Evolutionary conservation across 1,140 invertebrate genomes (phyloP).

Genomic region (Rhagoletis pomonella): DNA sequence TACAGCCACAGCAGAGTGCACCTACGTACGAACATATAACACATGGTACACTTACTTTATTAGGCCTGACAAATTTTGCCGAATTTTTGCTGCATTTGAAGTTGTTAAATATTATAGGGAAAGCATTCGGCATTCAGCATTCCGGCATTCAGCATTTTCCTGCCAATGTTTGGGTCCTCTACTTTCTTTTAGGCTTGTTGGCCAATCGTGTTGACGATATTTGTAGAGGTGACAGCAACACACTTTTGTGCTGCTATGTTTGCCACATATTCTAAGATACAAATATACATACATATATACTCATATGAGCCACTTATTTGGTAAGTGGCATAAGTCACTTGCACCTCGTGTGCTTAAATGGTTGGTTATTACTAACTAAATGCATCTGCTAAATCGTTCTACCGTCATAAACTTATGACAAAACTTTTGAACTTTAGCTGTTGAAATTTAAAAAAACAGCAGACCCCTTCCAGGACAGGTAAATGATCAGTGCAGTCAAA

Average conservation of each 20-base stretch:
- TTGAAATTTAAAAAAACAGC: background rate
- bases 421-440: too few relatives aligned
- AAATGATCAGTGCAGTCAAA: too few relatives aligned
- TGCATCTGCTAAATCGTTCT: too few relatives aligned
- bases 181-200: slow-evolving; percentile 2
- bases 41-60: background rate
- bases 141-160: background rate
- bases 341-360: too few relatives aligned
- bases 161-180: background rate
- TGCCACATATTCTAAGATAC: background rate
- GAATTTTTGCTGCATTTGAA: slow-evolving; percentile 20
- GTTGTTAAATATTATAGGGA: slow-evolving; percentile 36
- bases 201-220: slow-evolving; percentile 32
- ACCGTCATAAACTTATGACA: too few relatives aligned
- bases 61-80: slow-evolving; percentile 19
- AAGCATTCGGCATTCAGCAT: background rate
- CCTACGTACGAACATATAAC: background rate
- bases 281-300: background rate
- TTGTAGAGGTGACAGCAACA: background rate
- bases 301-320: background rate
- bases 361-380: too few relatives aligned
- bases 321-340: too few relatives aligned
- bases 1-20: background rate
- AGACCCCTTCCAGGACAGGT: background rate
- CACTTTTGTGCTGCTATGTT: background rate